Percentiles rank a stretch among this genome's conserved stretches.
phyloP scores from a whole-genome alignment of 2,113 vertebrate genomes.

The Chlamydotis undulata region DNA sequence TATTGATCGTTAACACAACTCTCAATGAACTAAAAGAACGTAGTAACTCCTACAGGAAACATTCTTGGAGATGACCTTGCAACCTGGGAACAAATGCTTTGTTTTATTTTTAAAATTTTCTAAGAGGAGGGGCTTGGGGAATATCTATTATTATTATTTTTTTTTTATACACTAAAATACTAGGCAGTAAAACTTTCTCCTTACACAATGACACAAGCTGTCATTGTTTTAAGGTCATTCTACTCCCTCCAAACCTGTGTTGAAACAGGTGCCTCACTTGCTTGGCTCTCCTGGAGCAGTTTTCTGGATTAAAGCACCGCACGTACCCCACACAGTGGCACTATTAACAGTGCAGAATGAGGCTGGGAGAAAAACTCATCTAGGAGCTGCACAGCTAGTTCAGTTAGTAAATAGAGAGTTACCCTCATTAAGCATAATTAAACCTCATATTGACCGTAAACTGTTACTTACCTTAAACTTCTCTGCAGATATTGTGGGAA shows the following conservation, averaged over 20 bases:
- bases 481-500: conserved; percentile 70
- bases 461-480: conserved; percentile 81
- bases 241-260: conserved; percentile 27
- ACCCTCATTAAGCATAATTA: conserved; percentile 82
- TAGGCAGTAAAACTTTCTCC: conserved; percentile 14
- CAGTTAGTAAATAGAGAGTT: conserved; percentile 75
- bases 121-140: neutral
- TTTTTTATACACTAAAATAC: neutral
- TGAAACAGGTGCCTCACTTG: conserved; percentile 67
- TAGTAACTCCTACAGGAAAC: neutral
- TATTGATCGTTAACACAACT: neutral
- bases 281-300: conserved; percentile 56
- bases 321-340: conserved; percentile 45
- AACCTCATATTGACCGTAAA: conserved; percentile 80
- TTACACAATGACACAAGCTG: conserved; percentile 23
- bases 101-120: neutral
- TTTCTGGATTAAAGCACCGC: conserved; percentile 61
- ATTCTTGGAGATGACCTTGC: neutral
- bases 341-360: conserved; percentile 68
- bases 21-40: neutral
- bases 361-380: conserved; percentile 68
- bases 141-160: neutral
- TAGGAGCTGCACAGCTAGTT: conserved; percentile 72
- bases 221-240: neutral
- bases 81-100: neutral